Conservation (phyloP, 2,113 vertebrate species). For the Porphyrio hochstetteri region DNA sequence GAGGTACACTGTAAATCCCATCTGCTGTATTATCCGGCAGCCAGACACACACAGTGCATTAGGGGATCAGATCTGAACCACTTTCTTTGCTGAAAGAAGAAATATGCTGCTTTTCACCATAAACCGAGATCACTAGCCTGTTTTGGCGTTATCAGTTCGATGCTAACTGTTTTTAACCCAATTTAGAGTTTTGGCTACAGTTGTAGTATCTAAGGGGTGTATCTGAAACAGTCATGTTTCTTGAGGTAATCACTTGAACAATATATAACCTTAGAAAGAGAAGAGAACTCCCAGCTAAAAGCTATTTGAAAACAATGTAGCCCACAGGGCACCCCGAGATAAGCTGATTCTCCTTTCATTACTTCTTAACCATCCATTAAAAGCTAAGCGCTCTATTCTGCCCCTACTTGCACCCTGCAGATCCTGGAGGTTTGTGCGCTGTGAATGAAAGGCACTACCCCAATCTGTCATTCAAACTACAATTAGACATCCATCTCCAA, state of each 20-base stretch:
- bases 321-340: slow-evolving; percentile 52
- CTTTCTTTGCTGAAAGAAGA: background rate
- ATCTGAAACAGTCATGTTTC: slow-evolving; percentile 8
- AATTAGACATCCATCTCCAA: slow-evolving; percentile 37
- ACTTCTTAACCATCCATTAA: slow-evolving; percentile 67
- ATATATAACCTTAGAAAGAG: background rate
- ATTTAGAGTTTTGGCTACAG: background rate
- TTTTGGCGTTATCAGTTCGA: background rate
- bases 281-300: slow-evolving; percentile 40
- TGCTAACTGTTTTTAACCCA: background rate
- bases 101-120: background rate
- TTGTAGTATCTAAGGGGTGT: background rate
- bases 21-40: slow-evolving; percentile 10
- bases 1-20: background rate
- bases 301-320: slow-evolving; percentile 60
- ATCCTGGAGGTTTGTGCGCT: background rate
- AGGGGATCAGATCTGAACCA: background rate
- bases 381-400: slow-evolving; percentile 47
- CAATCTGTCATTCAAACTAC: slow-evolving; percentile 31
- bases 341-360: slow-evolving; percentile 68
- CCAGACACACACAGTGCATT: background rate
- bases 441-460: slow-evolving; percentile 8
- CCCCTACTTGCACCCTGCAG: slow-evolving; percentile 8
- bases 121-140: background rate
- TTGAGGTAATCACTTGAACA: slow-evolving; percentile 44